Evolutionary conservation across 2,113 vertebrate genomes (phyloP), one percentile per base, ranked within the genome.

Genomic region (Microtus oregoni): DNA sequence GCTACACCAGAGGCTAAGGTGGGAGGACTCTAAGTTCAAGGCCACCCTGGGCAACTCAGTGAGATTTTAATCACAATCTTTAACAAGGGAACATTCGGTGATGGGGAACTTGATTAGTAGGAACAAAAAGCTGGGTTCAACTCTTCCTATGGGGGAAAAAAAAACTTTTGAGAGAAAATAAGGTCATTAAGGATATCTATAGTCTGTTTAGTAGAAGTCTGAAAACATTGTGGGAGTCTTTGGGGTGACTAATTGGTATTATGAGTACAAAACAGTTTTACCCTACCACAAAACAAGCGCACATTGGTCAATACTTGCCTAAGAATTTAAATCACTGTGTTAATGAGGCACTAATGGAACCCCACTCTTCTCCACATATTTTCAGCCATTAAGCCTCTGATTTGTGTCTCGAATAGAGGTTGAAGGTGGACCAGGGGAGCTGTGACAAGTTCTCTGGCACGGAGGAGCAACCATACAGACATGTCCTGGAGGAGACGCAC

Each of bases 261-360:
- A 12, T 76, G 44, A 88, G 17, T 70, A 83, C 22, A 85, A 91
- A 87, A 90, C 14, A 75, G 41, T 7, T 61, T 85, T 35, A 77
- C 47, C 28, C 30, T 86, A 78, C 26, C 75, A 24, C 38, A 81
- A 92, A 86, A 78, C 14, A 52, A 4, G 24, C 32, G 65, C 83
- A 50, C 30, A 73, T 9, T 65, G 14, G 22, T 65, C 55, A 85
- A 72, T 58, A 72, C 20, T 63, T 58, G 58, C 5, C 70, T 82
- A 72, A 72, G 75, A 86, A n/a, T 44, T 79, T 44, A 81, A 91
- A 95, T 11, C 55, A 63, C 8, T 52, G 7, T 95, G 90, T 87
- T 72, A 85, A 78, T 28, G 30, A 67, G 35, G 58, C 90, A 85
- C 61, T 86, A 44, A 83, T n/a, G 63, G 92, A 86, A 86, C 72